Conservation (phyloP, 2,797 vertebrate species). For the Cephalopachus bancanus region DNA sequence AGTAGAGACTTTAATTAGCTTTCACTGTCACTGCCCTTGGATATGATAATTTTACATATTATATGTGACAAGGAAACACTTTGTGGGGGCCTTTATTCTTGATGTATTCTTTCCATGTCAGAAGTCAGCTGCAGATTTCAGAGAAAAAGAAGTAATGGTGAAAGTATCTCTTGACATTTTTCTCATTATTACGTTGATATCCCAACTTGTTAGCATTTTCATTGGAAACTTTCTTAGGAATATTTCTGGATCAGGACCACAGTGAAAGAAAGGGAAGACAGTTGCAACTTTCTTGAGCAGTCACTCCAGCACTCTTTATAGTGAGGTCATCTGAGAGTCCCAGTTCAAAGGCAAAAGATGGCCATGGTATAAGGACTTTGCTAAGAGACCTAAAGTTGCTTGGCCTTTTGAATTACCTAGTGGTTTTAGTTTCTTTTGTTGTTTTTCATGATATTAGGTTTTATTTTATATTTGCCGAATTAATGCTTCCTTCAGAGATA, state of each 20-base stretch:
- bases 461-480: background rate
- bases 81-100: constrained; percentile 15
- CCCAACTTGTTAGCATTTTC: background rate
- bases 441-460: background rate
- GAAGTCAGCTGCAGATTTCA: constrained; percentile 2
- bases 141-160: constrained; percentile 49
- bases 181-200: background rate
- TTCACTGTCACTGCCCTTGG: constrained; percentile 16
- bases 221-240: constrained; percentile 23
- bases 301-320: no score
- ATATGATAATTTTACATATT: background rate
- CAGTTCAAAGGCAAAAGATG: background rate
- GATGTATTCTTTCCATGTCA: background rate
- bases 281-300: background rate
- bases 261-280: background rate
- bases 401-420: background rate
- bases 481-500: background rate
- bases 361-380: background rate
- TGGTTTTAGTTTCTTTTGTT: constrained; percentile 2
- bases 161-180: constrained; percentile 4
- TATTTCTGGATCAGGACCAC: background rate
- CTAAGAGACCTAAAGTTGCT: background rate
- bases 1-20: constrained; percentile 57
- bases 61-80: background rate
- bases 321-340: background rate